These are phyloP conservation scores for Drosophila takahashii DNA, from an alignment of 1,140 invertebrate species.

Conservation along the genomic window DNA sequence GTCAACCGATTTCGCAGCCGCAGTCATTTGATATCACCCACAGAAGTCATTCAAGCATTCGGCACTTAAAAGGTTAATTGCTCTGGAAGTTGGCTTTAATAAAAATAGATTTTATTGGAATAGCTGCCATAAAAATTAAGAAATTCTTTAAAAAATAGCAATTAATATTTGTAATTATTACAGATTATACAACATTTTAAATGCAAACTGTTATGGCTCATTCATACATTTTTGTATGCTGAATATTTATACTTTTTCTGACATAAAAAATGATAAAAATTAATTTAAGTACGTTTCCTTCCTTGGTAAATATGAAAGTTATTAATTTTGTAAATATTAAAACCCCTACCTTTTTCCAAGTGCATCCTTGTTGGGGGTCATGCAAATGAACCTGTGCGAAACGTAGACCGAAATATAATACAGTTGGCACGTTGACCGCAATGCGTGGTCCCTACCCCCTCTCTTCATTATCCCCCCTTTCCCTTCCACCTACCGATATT, in stretches of 20 bases:
- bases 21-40: not conserved
- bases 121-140: no score
- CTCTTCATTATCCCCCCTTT: not conserved
- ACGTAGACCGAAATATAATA: slow-evolving; percentile 61
- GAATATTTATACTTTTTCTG: no score
- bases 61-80: not conserved
- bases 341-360: not conserved
- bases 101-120: not conserved
- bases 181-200: no score
- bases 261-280: no score
- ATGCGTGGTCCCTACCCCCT: slow-evolving; percentile 34
- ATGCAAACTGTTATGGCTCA: no score
- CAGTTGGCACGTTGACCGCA: slow-evolving; percentile 75
- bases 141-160: no score
- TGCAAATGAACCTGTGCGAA: slow-evolving; percentile 49
- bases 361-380: slow-evolving; percentile 19
- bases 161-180: no score
- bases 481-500: not conserved
- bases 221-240: no score
- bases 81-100: no score
- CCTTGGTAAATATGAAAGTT: no score
- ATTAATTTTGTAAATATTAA: no score
- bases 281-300: no score
- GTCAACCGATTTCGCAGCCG: slow-evolving; percentile 1
- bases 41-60: not conserved